Evolutionary conservation across 2,113 vertebrate genomes (phyloP).

Genomic region (Caloenas nicobarica): DNA sequence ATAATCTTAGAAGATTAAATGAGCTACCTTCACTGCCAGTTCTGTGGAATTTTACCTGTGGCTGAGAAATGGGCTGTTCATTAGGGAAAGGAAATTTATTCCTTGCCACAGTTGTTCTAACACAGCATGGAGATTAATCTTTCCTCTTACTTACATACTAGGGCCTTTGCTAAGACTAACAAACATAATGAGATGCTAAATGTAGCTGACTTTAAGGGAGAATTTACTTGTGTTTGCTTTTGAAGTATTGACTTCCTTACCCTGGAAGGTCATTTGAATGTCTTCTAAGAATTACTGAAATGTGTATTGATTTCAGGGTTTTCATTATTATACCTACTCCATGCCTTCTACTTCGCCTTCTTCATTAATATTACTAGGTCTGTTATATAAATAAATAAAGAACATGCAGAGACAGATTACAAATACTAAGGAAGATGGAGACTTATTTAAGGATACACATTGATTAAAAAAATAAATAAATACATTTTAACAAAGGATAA

Average conservation of each 20-base stretch:
- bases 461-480: neutral
- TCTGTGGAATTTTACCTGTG: neutral
- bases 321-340: neutral
- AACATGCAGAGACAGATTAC: fast-evolving
- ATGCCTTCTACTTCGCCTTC: neutral
- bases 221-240: neutral
- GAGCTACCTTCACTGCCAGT: neutral
- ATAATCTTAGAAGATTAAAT: neutral
- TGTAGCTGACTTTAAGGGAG: neutral
- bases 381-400: neutral
- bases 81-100: neutral
- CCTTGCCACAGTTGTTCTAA: neutral
- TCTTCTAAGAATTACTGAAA: slow-evolving; percentile 7
- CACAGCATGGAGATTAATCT: neutral
- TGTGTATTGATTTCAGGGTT: neutral
- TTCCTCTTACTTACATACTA: neutral
- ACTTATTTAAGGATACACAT: neutral
- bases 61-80: neutral
- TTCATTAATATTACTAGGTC: neutral
- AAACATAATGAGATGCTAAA: neutral
- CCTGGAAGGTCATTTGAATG: neutral
- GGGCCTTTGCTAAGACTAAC: neutral
- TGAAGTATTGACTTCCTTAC: slow-evolving; percentile 9
- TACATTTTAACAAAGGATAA: neutral
- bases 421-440: neutral